phyloP scores from a whole-genome alignment of 2,797 vertebrate species.

The Gorsachius magnificus region DNA sequence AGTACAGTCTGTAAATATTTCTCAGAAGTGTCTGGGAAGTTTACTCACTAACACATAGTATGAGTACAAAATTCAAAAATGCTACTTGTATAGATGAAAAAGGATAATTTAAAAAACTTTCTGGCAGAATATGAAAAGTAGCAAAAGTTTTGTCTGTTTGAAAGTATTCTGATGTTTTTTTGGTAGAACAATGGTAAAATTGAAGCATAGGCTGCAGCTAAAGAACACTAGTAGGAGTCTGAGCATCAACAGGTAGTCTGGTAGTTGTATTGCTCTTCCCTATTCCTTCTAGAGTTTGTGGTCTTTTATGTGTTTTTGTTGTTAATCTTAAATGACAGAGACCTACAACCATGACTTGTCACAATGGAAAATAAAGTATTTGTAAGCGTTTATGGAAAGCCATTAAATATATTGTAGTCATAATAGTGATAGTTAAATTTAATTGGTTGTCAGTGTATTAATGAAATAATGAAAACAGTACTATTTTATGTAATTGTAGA shows the following conservation, averaged over 20 bases:
- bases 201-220: neutral
- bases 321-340: neutral
- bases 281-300: neutral
- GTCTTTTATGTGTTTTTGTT: neutral
- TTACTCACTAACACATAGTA: neutral
- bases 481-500: neutral
- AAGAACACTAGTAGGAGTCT: neutral
- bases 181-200: neutral
- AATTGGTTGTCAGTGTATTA: neutral
- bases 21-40: neutral
- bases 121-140: neutral
- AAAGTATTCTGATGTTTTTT: neutral
- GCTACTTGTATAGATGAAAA: neutral
- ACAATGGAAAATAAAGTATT: neutral
- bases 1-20: neutral
- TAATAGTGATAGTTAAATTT: neutral
- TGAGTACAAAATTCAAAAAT: neutral
- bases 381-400: neutral
- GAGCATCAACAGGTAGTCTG: neutral
- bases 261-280: neutral
- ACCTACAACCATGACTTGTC: neutral
- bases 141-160: neutral
- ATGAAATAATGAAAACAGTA: neutral
- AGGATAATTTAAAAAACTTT: neutral
- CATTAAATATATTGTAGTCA: neutral